Evolutionary conservation across 2,888 invertebrate genomes (phyloP).

Genomic region (Cerastis rubricosa): DNA sequence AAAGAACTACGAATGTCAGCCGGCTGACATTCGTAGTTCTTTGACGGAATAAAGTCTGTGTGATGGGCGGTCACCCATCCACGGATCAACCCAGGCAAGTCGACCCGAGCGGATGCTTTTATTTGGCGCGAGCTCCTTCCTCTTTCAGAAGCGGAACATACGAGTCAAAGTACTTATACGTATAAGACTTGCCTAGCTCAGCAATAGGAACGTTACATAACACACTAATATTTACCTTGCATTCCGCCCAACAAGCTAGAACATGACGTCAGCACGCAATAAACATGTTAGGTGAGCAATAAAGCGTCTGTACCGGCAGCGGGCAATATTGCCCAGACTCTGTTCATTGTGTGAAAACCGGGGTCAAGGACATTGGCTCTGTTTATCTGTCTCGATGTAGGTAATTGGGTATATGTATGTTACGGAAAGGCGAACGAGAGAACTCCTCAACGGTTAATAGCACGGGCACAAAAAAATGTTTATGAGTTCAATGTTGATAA

Average conservation of each 20-base stretch:
- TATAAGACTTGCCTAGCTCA: not conserved
- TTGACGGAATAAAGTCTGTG: no score
- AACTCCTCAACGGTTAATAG: no score
- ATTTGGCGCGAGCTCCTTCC: no score
- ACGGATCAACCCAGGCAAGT: no score
- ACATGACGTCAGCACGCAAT: conserved; percentile 37
- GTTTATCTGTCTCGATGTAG: conserved; percentile 29
- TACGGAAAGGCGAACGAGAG: not conserved
- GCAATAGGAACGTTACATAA: not conserved
- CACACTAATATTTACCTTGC: not conserved
- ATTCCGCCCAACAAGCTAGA: not conserved
- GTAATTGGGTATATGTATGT: not conserved
- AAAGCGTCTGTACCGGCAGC: conserved; percentile 46
- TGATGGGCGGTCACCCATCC: no score
- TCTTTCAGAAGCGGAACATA: not conserved
- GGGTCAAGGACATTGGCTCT: conserved; percentile 39
- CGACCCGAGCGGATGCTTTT: no score
- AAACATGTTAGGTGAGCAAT: conserved; percentile 40
- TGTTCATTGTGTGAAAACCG: conserved; percentile 15
- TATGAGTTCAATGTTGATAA: no score
- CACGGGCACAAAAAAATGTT: no score
- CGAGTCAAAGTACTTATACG: not conserved
- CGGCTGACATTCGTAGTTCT: no score
- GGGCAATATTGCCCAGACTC: conserved; percentile 33
- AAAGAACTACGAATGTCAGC: no score